These are phyloP conservation scores for Archilochus colubris DNA, from an alignment of 2,113 vertebrate genomes.

Conservation along the genomic window DNA sequence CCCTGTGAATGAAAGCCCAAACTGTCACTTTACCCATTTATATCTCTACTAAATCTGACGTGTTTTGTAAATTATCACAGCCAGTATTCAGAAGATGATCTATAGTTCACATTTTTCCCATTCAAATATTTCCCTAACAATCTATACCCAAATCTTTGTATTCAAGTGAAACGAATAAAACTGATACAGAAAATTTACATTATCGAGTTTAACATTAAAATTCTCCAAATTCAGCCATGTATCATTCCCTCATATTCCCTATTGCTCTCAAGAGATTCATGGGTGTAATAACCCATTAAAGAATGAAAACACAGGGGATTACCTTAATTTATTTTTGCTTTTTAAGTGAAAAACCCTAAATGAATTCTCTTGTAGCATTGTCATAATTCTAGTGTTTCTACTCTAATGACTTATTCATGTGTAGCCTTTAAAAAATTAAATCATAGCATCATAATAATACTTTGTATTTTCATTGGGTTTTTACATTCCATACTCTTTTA, in stretches of 20 bases:
- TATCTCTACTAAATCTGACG: background rate
- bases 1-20: background rate
- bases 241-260: background rate
- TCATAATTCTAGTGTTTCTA: background rate
- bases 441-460: background rate
- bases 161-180: background rate
- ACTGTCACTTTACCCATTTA: background rate
- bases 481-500: background rate
- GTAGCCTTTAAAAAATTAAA: conserved; percentile 13
- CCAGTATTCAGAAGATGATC: background rate
- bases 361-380: background rate
- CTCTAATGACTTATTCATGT: background rate
- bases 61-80: background rate
- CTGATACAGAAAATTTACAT: background rate
- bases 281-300: background rate
- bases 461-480: background rate
- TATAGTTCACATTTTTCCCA: background rate
- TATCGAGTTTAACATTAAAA: background rate
- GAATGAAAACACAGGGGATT: background rate
- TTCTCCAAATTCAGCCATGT: background rate
- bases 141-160: background rate
- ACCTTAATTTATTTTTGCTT: background rate
- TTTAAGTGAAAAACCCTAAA: background rate
- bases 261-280: background rate
- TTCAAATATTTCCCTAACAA: background rate